These are phyloP conservation scores for Alviniconcha strummeri DNA, from an alignment of 2,888 invertebrate species.

Conservation along the genomic window DNA sequence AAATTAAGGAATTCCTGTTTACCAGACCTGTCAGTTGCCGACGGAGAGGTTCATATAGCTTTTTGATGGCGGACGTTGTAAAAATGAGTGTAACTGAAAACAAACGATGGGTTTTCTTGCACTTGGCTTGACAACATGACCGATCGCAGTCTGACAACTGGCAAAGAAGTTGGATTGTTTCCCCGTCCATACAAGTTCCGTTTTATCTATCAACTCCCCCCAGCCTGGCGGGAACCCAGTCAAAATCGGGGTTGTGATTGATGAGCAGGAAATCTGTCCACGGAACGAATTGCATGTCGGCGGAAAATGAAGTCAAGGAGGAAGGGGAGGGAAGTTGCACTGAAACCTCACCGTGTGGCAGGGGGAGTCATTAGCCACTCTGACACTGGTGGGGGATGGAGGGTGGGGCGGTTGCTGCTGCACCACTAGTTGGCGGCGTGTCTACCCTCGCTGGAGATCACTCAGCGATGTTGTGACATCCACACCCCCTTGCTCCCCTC, in stretches of 20 bases:
- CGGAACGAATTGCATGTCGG: constrained; percentile 25
- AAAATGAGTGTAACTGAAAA: background rate
- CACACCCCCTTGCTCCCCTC: background rate
- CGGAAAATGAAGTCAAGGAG: constrained; percentile 3
- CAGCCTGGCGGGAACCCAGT: too few species aligned
- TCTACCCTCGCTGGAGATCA: background rate
- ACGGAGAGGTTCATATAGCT: background rate
- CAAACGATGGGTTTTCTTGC: constrained; percentile 21
- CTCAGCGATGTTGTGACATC: constrained; percentile 27
- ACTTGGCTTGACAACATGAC: constrained; percentile 27
- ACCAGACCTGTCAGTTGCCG: too few species aligned
- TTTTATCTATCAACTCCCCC: constrained; percentile 14
- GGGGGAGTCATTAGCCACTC: constrained; percentile 11
- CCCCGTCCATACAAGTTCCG: constrained; percentile 10
- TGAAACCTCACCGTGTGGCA: constrained; percentile 8
- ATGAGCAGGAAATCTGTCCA: constrained; percentile 23
- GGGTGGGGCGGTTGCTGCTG: background rate
- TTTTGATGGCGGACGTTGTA: background rate
- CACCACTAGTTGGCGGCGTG: background rate
- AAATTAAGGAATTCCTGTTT: too few species aligned
- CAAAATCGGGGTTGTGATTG: background rate
- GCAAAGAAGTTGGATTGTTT: constrained; percentile 28
- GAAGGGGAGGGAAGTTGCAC: background rate
- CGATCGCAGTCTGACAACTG: constrained; percentile 25
- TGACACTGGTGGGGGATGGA: background rate